Conservation (phyloP, 2,888 invertebrate species). For the Anthoptus insignis region DNA sequence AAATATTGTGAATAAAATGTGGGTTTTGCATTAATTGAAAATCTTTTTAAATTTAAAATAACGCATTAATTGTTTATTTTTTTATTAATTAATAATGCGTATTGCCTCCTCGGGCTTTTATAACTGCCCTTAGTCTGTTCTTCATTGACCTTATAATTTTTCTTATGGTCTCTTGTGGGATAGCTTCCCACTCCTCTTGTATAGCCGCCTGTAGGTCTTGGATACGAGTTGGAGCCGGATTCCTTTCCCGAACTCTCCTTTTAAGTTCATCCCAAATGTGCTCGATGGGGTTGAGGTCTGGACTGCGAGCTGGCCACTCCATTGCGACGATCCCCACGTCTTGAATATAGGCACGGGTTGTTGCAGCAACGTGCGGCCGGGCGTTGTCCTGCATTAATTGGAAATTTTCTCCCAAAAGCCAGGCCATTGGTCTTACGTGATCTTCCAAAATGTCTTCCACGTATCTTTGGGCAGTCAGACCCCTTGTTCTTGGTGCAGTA, state of each 20-base stretch:
- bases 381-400: constrained; percentile 38
- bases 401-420: constrained; percentile 33
- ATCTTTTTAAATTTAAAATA: background rate
- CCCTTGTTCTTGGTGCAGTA: constrained; percentile 24
- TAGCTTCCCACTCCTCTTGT: constrained; percentile 32
- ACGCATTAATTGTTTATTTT: background rate
- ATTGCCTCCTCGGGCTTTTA: constrained; percentile 20
- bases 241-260: constrained; percentile 34
- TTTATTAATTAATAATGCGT: constrained; percentile 16
- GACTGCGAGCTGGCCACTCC: constrained; percentile 51
- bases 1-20: background rate
- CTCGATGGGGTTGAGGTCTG: constrained; percentile 47
- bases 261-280: constrained; percentile 44
- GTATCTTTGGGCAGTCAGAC: constrained; percentile 2
- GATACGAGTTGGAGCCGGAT: constrained; percentile 36
- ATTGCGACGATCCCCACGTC: constrained; percentile 24
- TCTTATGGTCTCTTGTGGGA: constrained; percentile 13
- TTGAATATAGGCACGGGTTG: constrained; percentile 6
- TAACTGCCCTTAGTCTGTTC: constrained; percentile 26
- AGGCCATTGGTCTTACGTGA: constrained; percentile 17
- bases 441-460: constrained; percentile 32
- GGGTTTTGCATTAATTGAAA: background rate
- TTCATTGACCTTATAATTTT: constrained; percentile 30
- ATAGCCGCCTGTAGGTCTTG: constrained; percentile 27
- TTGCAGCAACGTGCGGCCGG: constrained; percentile 27